Base-by-base conservation (phyloP, 2,113 vertebrate genomes). In the Xiphophorus maculatus region DNA sequence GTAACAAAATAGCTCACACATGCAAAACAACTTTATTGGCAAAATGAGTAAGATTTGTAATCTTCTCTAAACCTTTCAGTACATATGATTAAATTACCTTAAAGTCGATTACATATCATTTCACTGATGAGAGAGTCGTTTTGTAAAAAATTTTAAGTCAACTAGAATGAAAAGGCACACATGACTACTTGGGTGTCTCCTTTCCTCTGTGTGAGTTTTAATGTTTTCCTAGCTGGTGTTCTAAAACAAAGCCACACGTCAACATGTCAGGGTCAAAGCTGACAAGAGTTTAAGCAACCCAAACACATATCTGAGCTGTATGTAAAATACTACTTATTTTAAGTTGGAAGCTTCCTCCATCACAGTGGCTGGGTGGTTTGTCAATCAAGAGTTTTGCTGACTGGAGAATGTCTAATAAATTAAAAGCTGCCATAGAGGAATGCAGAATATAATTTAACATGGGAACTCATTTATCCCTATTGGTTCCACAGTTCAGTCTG, bases 261-360 rank as follows among this genome's bases (percentile, higher is more conserved):
- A 76, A 72, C 77, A 71, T 54, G 25, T 66, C 82, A 69, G 71
- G 82, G 81, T 84, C 73, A 82, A 10, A 51, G 44, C 69, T 83
- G 77, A 80, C 12, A 35, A 48, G 29, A 69, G 13, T 15, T 63
- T 3, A 40, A 72, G 14, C 6, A 63, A 69, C 69, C 48, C 63
- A 7, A 32, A 70, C 35, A 42, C 14, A 63, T 8, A 1, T 37
- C 6, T 7, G 19, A 9, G 9, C 4, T 63, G 27, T 51, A 17
- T 3, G 51, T 22, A 82, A 76, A 69, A 73, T 60, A n/a, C 30
- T 9, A 1, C 17, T 40, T 68, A 35, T 3, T 29, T 54, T 63
- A n/a, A 66, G 19, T 30, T 71, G 51, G 71, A 71, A 71, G 77
- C 64, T 68, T 63, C 80, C 44, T 65, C 69, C 44, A 69, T 73